Conservation (phyloP, 1,140 invertebrate species). For the Cydia splendana region DNA sequence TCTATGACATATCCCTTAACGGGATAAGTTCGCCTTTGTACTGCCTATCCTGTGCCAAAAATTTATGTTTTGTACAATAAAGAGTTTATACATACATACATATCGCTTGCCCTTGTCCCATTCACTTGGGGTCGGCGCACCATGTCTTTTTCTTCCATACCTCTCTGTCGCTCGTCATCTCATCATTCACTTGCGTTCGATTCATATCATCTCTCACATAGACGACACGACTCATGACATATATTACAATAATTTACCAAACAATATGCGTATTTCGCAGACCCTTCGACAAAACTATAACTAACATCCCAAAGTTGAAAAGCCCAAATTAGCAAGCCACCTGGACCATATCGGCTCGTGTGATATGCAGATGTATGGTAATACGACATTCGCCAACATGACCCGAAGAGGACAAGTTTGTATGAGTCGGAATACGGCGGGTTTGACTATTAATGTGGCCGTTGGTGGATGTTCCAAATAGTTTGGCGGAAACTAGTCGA, state of each 20-base stretch:
- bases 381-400: slow-evolving; percentile 57
- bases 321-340: slow-evolving; percentile 14
- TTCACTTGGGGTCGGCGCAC: no score
- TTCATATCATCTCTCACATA: no score
- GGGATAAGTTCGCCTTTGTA: no score
- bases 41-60: no score
- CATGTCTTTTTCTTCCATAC: no score
- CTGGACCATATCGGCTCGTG: slow-evolving; percentile 47
- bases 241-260: neutral
- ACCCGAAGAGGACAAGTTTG: slow-evolving; percentile 5
- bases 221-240: no score
- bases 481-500: neutral
- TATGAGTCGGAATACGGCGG: slow-evolving; percentile 4
- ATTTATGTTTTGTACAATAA: no score
- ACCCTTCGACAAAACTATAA: neutral
- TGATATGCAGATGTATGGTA: slow-evolving; percentile 72
- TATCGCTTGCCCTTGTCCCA: no score
- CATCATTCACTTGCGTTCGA: no score
- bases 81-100: no score
- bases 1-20: no score
- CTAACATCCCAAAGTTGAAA: neutral
- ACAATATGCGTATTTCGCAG: neutral
- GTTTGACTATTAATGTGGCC: slow-evolving; percentile 20
- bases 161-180: no score
- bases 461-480: neutral